phyloP scores from a whole-genome alignment of 2,888 invertebrate genomes.

The Nomada lathburiana region DNA sequence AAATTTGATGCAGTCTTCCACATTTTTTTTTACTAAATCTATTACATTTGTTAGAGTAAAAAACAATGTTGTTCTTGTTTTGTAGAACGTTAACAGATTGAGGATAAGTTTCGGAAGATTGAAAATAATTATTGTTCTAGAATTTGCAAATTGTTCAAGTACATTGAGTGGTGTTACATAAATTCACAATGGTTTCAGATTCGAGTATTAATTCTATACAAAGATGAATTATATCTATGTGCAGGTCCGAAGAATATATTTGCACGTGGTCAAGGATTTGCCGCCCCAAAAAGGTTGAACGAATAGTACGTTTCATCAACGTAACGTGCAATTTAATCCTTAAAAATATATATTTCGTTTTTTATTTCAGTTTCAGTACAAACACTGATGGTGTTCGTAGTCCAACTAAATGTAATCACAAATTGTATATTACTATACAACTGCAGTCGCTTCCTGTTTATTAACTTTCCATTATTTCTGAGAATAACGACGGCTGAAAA shows the following conservation, averaged over 20 bases:
- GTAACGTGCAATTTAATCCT: too few species aligned
- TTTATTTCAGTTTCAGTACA: background rate
- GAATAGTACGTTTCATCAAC: too few species aligned
- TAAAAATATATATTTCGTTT: background rate
- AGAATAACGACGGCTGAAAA: constrained; percentile 20
- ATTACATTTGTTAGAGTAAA: background rate
- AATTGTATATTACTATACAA: background rate
- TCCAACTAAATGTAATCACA: background rate
- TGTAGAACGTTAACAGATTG: background rate
- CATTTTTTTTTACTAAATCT: background rate
- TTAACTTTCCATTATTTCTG: constrained; percentile 17
- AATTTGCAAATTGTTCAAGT: background rate
- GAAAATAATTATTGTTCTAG: background rate
- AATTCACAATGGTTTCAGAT: too few species aligned
- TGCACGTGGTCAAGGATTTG: too few species aligned
- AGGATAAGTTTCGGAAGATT: background rate
- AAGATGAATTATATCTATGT: too few species aligned
- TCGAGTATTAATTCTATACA: too few species aligned
- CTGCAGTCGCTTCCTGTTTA: constrained; percentile 18
- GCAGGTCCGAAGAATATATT: too few species aligned
- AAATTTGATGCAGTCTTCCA: constrained; percentile 13
- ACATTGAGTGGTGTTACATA: background rate
- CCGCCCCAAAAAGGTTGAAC: too few species aligned
- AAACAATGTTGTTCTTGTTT: background rate
- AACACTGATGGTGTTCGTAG: background rate